Conservation (phyloP, 2,888 invertebrate species). For the Formica aserva region DNA sequence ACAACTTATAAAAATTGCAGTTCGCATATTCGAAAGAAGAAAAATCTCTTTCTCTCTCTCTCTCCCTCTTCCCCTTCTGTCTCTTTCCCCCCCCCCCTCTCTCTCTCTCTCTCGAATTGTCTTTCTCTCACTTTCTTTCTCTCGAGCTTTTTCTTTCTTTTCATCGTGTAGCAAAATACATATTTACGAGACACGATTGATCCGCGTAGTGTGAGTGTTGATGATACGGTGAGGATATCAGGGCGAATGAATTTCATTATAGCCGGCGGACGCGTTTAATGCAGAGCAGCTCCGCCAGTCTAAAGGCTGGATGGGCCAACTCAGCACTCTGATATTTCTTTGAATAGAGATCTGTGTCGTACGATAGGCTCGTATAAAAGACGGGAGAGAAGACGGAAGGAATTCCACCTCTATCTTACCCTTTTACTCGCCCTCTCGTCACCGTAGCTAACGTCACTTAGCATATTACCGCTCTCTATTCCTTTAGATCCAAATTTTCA, state of each 20-base stretch:
- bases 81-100: background rate
- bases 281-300: slow-evolving; percentile 60
- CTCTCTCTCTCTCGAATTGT: background rate
- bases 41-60: background rate
- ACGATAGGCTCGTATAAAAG: slow-evolving; percentile 77
- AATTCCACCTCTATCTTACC: slow-evolving; percentile 70
- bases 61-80: background rate
- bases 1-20: background rate
- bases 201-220: slow-evolving; percentile 18
- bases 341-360: slow-evolving; percentile 83
- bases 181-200: slow-evolving; percentile 32
- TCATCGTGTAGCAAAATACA: background rate
- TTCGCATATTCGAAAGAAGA: background rate
- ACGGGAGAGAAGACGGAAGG: slow-evolving; percentile 59
- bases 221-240: slow-evolving; percentile 32
- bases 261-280: slow-evolving; percentile 67
- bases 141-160: background rate
- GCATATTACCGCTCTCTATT: slow-evolving; percentile 56
- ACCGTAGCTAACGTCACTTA: slow-evolving; percentile 62
- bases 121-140: background rate
- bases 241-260: slow-evolving; percentile 72
- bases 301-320: slow-evolving; percentile 74
- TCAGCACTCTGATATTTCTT: slow-evolving; percentile 82
- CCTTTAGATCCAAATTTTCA: slow-evolving; percentile 46
- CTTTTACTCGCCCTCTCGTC: slow-evolving; percentile 62